Percentiles rank a stretch among this genome's conserved stretches.
Evolutionary conservation across 2,113 vertebrate species (phyloP).

Genomic region (Merops nubicus): DNA sequence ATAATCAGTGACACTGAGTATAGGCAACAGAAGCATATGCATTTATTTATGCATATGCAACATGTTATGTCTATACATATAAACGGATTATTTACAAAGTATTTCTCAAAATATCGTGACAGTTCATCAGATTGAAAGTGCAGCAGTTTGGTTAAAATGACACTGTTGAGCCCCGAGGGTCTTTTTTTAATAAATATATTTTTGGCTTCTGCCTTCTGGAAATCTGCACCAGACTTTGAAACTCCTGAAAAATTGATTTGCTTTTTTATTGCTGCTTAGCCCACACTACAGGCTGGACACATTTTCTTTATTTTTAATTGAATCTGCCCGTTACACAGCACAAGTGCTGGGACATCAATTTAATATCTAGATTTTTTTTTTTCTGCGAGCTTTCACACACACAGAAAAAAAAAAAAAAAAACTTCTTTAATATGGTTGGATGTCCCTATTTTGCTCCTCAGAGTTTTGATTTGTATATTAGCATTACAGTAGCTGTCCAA

Average conservation of each 20-base stretch:
- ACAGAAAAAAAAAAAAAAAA: too few species aligned
- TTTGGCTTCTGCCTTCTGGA: conserved; percentile 61
- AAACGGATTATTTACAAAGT: conserved; percentile 41
- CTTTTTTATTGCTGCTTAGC: conserved; percentile 63
- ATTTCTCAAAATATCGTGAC: conserved; percentile 7
- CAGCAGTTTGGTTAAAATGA: conserved; percentile 24
- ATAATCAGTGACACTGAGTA: neutral
- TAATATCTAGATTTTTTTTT: conserved; percentile 12
- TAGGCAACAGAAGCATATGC: neutral
- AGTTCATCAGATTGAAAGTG: conserved; percentile 8
- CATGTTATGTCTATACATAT: neutral
- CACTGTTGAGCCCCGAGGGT: conserved; percentile 11
- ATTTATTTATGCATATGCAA: neutral
- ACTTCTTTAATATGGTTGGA: conserved; percentile 22
- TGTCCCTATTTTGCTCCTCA: conserved; percentile 50
- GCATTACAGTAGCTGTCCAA: conserved; percentile 36
- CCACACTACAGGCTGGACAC: conserved; percentile 8
- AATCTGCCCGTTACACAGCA: conserved; percentile 37
- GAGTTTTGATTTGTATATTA: conserved; percentile 63
- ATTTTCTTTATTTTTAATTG: conserved; percentile 49
- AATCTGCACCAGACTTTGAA: conserved; percentile 29
- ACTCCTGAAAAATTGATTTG: conserved; percentile 58
- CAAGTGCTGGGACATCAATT: conserved; percentile 38
- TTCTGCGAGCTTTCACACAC: conserved; percentile 23
- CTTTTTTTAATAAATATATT: conserved; percentile 48